Evolutionary conservation across 2,888 invertebrate species (phyloP).

Genomic region (Ethmia dodecea): DNA sequence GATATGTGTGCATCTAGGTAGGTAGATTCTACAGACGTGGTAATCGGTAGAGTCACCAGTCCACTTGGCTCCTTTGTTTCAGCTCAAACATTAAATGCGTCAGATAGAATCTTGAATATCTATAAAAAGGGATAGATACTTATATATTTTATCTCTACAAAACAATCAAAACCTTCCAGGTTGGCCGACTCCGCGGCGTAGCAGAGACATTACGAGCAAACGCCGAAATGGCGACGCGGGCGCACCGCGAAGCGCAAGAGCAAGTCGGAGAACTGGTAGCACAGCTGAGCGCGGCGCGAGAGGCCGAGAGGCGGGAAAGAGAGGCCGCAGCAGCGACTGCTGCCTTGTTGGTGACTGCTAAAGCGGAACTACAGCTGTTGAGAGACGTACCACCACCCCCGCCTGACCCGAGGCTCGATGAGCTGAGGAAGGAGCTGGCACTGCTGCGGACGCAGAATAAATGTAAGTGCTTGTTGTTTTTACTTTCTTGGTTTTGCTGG

Average conservation of each 20-base stretch:
- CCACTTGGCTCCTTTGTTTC: too few relatives aligned
- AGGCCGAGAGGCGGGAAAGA: constrained; percentile 67
- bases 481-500: neutral
- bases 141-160: too few relatives aligned
- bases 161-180: constrained; percentile 33
- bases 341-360: constrained; percentile 81
- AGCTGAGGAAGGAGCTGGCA: constrained; percentile 85
- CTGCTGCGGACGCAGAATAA: constrained; percentile 86
- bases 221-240: constrained; percentile 73
- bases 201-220: constrained; percentile 79
- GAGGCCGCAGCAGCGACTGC: constrained; percentile 72
- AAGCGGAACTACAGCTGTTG: constrained; percentile 80
- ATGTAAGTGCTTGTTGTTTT: constrained; percentile 61
- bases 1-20: too few relatives aligned
- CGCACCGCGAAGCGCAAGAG: constrained; percentile 73
- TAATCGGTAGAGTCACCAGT: too few relatives aligned
- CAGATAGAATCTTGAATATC: too few relatives aligned
- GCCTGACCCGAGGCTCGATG: constrained; percentile 85
- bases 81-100: too few relatives aligned
- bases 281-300: constrained; percentile 65
- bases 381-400: constrained; percentile 80
- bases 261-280: constrained; percentile 66
- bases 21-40: too few relatives aligned
- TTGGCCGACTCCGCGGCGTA: constrained; percentile 69
- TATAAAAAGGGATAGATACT: too few relatives aligned